Base-by-base conservation (phyloP, 2,888 invertebrate species). In the Endotricha flammealis region DNA sequence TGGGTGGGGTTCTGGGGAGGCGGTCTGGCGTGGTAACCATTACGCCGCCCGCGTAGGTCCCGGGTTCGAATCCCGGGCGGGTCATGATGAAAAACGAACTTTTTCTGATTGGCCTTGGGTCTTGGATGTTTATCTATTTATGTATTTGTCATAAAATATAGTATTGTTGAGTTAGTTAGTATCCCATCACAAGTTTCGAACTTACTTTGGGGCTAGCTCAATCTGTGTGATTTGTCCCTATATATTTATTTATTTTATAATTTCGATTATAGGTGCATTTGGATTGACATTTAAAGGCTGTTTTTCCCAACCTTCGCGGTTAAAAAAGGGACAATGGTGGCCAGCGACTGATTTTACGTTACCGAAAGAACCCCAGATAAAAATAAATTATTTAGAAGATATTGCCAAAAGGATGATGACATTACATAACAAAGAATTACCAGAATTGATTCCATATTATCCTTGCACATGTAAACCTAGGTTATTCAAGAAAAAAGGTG, bases 271-370 rank as follows among this genome's bases (percentile, higher is more conserved):
- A 89, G 89, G 90, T 22, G 64, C 87, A 7, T 90, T 89, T 64
- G 88, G 87, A 32, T 76, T 90, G 43, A 71, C 78, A 1, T 72
- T 83, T 40, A 70, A 86, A 28, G 76, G 90, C 5, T 64, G 77
- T 29, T 90, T 90, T 69, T 90, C 90, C 1, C 90, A 90, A 61
- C 90, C 90, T 4, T 82, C 75, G 61, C 72, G 66, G 32, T 65
- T 83, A 22, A 51, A 72, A 25, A 53, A 79, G 34, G 77, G 73
- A 12, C 48, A 53, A 44, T 90, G 89, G 89, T 50, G 44, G 36
- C 88, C 89, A 12, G 82, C 79, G 7, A 50, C 36, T 22, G 56
- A 74, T 42, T 85, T 55, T 51, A 46, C 71, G 36, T 14, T 66
- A 38, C 83, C 86, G 2, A 73, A 56, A 53, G 82, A 83, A 54